Percentiles rank a stretch among this genome's conserved stretches.
These are phyloP conservation scores for Polyploca ridens DNA, from an alignment of 2,888 invertebrate species.

Conservation along the genomic window DNA sequence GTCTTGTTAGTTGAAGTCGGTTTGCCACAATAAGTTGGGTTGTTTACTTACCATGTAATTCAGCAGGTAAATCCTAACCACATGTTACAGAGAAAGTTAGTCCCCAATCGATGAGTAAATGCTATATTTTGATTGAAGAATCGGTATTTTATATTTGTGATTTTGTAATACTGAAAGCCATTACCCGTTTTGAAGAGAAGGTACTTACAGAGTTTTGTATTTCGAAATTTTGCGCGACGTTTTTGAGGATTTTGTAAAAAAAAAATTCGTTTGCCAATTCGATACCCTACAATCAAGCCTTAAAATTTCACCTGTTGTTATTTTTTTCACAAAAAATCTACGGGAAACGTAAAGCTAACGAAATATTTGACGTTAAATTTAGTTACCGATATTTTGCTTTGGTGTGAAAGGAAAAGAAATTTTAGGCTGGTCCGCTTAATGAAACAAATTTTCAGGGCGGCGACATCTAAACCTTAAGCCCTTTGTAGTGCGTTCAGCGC, in stretches of 20 bases:
- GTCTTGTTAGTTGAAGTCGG: not conserved
- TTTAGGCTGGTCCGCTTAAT: slow-evolving; percentile 72
- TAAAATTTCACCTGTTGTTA: slow-evolving; percentile 56
- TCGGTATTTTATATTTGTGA: too few relatives aligned
- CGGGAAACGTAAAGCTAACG: slow-evolving; percentile 63
- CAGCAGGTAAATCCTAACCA: too few relatives aligned
- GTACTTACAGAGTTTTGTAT: too few relatives aligned
- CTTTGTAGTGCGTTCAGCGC: slow-evolving; percentile 71
- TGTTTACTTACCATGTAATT: too few relatives aligned
- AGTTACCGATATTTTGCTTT: slow-evolving; percentile 59
- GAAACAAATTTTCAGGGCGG: slow-evolving; percentile 81
- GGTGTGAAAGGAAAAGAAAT: slow-evolving; percentile 69
- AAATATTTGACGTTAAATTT: slow-evolving; percentile 62
- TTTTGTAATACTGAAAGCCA: too few relatives aligned
- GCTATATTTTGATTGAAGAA: too few relatives aligned
- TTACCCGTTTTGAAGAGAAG: too few relatives aligned
- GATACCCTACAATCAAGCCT: slow-evolving; percentile 43
- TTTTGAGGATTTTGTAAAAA: slow-evolving; percentile 32
- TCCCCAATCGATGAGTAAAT: too few relatives aligned
- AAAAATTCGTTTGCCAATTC: slow-evolving; percentile 49
- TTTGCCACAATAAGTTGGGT: not conserved
- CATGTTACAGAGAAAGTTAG: too few relatives aligned
- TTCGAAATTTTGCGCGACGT: not conserved
- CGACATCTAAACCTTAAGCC: slow-evolving; percentile 78
- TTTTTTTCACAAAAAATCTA: slow-evolving; percentile 54